Percentiles rank a stretch among this genome's conserved stretches.
phyloP scores from a whole-genome alignment of 2,888 invertebrate genomes.

The Lysandra bellargus region DNA sequence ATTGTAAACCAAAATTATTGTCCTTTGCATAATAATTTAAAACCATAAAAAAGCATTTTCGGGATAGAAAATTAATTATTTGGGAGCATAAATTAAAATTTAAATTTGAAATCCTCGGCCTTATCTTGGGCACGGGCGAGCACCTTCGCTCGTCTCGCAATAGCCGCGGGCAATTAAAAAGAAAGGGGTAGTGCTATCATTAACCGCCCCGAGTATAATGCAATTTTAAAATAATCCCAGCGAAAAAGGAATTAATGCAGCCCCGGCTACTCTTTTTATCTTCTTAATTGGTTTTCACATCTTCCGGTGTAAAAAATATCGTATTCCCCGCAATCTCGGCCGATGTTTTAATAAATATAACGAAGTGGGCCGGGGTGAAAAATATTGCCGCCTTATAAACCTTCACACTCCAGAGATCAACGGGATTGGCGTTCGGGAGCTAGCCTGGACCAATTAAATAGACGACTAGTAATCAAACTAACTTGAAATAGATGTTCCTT shows the following conservation, averaged over 20 bases:
- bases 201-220: constrained; percentile 80
- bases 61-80: constrained; percentile 23
- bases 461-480: constrained; percentile 63
- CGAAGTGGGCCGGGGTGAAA: constrained; percentile 76
- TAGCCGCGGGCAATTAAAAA: constrained; percentile 79
- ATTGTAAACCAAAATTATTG: background rate
- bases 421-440: constrained; percentile 69
- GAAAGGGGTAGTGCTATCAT: constrained; percentile 79
- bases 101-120: constrained; percentile 43
- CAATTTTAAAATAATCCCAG: constrained; percentile 81
- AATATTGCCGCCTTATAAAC: constrained; percentile 77
- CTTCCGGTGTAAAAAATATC: constrained; percentile 80
- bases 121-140: constrained; percentile 66
- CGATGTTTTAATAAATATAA: constrained; percentile 81
- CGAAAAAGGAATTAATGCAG: constrained; percentile 81
- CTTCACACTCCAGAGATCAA: constrained; percentile 79
- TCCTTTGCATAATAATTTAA: background rate
- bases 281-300: constrained; percentile 82
- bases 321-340: constrained; percentile 80
- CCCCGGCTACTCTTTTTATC: constrained; percentile 80
- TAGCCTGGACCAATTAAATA: constrained; percentile 76
- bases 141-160: constrained; percentile 78
- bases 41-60: constrained; percentile 19
- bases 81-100: constrained; percentile 25
- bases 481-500: constrained; percentile 36